Base-by-base conservation (phyloP, 1,140 invertebrate genomes). In the Aphis gossypii region DNA sequence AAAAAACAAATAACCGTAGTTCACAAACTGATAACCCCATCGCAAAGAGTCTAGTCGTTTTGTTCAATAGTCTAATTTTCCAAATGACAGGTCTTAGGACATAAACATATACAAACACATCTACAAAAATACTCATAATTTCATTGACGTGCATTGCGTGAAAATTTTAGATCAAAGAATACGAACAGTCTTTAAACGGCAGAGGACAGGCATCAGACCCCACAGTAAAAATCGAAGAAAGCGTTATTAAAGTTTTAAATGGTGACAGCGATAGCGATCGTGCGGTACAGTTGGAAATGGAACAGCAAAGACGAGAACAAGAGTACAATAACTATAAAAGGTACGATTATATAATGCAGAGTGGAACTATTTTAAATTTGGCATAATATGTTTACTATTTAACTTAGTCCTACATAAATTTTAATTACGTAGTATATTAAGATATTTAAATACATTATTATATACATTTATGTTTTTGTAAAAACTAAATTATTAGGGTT, bases 311-410 rank as follows among this genome's bases (percentile, higher is more conserved):
- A 93, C 44, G 92, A 41, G 92, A 93, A 51, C 92, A 93, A 44
- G 92, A 93, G 48, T 93, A 93, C 25, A 93, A 93, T n/a, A 93
- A 93, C 38, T 93, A 93, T 56, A 93, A 93, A 84, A 93, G 92
- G 92, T 93, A 82, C 2, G 9, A 0, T 60, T 60, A n/a, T n/a
- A n/a, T 5, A 18, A 18, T 14, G 18, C 48, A 2, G 48, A n/a
- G 30, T n/a, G 14, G 11, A n/a, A 76, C 14, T n/a, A n/a, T 76
- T n/a, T 2, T 18, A 76, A 76, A n/a, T 6, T 76, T 35, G 1
- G 0, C 60, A 2, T n/a, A 30, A 25, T 20, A 41, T 41, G 20
- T 23, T 21, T 18, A 83, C 20, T 1, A 41, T 21, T 83, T 83
- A 83, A 83, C 35, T 83, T 38, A 2, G 20, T 8, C 35, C 8